A percentile compares a stretch with the other conserved stretches of the same genome.
Evolutionary conservation across 1,140 invertebrate species (phyloP).

Genomic region (Ceratoteleas bidentatus): DNA sequence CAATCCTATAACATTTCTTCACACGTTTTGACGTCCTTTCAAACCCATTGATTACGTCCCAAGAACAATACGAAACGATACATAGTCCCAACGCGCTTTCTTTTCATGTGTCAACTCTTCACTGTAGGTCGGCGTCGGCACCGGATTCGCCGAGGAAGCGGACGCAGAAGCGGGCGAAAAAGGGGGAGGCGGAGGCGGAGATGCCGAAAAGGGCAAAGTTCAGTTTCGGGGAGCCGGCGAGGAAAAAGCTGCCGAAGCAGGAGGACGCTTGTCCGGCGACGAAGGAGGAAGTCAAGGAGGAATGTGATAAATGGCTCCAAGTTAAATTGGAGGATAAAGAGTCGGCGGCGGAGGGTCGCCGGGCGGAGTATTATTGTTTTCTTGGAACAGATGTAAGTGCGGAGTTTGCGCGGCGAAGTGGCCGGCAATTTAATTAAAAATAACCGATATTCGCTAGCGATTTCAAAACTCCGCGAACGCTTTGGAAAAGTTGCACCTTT

Average conservation of each 20-base stretch:
- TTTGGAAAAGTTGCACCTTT: too few species aligned
- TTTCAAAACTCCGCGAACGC: too few species aligned
- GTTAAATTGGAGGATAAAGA: conserved; percentile 44
- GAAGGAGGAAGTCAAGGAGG: conserved; percentile 14
- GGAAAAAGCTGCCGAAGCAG: conserved; percentile 1
- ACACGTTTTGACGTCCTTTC: too few species aligned
- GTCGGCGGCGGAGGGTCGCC: conserved; percentile 18
- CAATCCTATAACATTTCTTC: too few species aligned
- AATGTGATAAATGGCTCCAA: conserved; percentile 29
- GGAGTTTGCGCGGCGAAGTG: too few species aligned
- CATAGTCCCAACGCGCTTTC: too few species aligned
- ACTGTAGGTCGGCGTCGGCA: too few species aligned
- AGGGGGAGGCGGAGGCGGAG: conserved; percentile 2
- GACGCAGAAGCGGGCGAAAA: conserved; percentile 34
- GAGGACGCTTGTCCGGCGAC: conserved; percentile 8
- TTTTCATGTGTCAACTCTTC: too few species aligned
- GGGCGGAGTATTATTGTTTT: conserved; percentile 69
- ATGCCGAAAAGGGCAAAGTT: conserved; percentile 1
- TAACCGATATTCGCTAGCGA: too few species aligned
- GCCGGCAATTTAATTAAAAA: background rate
- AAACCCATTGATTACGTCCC: too few species aligned
- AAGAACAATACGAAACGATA: too few species aligned
- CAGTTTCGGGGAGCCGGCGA: conserved; percentile 9
- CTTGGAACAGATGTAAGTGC: conserved; percentile 70
- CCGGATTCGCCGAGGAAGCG: conserved; percentile 26